Conservation (phyloP, 1,140 invertebrate species). For the Lerema accius region DNA sequence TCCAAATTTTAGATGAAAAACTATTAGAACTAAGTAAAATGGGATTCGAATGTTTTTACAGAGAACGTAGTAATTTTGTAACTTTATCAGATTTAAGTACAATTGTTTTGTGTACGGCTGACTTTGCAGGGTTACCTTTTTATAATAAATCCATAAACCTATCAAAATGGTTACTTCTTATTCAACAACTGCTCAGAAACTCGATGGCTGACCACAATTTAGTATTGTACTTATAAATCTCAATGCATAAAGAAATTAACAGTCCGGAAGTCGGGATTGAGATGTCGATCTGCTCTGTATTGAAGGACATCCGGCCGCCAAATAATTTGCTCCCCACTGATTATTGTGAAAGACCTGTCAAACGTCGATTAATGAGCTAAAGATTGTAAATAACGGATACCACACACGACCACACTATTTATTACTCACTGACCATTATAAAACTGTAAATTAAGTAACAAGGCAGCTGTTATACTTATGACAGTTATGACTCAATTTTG, state of each 20-base stretch:
- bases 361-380: slow-evolving; percentile 65
- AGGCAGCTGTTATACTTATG: slow-evolving; percentile 48
- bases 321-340: slow-evolving; percentile 63
- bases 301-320: slow-evolving; percentile 54
- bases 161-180: background rate
- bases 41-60: too few species aligned
- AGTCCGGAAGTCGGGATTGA: slow-evolving; percentile 64
- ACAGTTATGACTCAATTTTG: slow-evolving; percentile 41
- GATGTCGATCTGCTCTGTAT: slow-evolving; percentile 56
- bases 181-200: background rate
- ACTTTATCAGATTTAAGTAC: too few species aligned
- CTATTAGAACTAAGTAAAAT: too few species aligned
- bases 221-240: background rate
- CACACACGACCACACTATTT: slow-evolving; percentile 49
- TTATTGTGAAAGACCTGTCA: slow-evolving; percentile 78
- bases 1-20: too few species aligned
- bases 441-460: slow-evolving; percentile 29
- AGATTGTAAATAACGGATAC: slow-evolving; percentile 58
- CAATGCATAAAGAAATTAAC: slow-evolving; percentile 18
- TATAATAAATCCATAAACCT: background rate
- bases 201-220: background rate
- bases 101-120: too few species aligned
- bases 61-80: too few species aligned
- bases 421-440: slow-evolving; percentile 29
- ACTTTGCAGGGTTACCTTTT: background rate